Percentiles rank a stretch among this genome's conserved stretches.
phyloP scores from a whole-genome alignment of 2,888 invertebrate species.

The Catocala sponsa region DNA sequence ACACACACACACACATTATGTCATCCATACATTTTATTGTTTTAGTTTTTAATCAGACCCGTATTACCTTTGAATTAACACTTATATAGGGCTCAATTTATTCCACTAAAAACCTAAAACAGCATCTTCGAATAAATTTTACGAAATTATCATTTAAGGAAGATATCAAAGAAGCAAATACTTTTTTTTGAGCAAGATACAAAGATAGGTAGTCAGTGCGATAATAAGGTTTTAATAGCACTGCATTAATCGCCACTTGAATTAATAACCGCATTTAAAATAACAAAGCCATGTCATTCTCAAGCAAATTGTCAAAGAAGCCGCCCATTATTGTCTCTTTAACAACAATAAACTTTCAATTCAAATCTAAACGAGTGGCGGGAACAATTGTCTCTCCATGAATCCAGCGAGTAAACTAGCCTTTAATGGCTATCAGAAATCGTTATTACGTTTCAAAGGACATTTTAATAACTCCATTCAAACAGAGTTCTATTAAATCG shows the following conservation, averaged over 20 bases:
- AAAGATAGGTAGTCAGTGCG: no score
- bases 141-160: no score
- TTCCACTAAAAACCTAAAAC: no score
- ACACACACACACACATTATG: no score
- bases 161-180: no score
- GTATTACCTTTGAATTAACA: no score
- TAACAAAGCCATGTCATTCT: not conserved
- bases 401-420: conserved; percentile 44
- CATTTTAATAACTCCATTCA: conserved; percentile 73
- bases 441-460: conserved; percentile 70
- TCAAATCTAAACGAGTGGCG: conserved; percentile 25
- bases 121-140: no score
- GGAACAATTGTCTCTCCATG: conserved; percentile 25
- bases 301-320: not conserved
- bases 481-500: conserved; percentile 60
- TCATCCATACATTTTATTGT: no score
- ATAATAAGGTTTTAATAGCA: not conserved
- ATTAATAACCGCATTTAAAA: not conserved
- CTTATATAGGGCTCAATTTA: no score
- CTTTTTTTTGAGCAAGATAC: no score
- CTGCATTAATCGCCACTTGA: not conserved
- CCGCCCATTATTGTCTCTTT: conserved; percentile 16
- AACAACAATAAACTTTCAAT: conserved; percentile 20
- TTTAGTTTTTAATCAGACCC: no score
- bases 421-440: conserved; percentile 54